Evolutionary conservation across 2,113 vertebrate species (phyloP).

Genomic region (Falco punctatus): DNA sequence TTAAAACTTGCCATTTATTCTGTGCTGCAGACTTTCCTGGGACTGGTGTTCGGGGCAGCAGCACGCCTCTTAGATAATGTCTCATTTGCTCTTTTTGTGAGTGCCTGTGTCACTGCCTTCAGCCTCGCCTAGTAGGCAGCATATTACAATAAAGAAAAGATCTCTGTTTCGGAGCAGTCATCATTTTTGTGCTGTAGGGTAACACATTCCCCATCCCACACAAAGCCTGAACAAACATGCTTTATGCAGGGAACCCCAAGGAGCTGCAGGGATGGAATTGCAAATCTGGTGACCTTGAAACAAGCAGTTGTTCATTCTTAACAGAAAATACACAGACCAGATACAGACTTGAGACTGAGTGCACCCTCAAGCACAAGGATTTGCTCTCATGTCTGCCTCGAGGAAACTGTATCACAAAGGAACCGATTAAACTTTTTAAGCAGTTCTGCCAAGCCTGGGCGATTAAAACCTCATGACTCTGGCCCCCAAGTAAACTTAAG

Average conservation of each 20-base stretch:
- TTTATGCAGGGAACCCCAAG: slow-evolving; percentile 27
- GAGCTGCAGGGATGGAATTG: slow-evolving; percentile 12
- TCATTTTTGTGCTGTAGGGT: slow-evolving; percentile 20
- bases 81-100: slow-evolving; percentile 20
- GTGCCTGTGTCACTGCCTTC: background rate
- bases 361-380: background rate
- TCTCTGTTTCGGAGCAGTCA: slow-evolving; percentile 37
- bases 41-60: background rate
- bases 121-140: background rate
- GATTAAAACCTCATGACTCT: background rate
- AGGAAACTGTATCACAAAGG: background rate
- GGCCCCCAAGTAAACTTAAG: background rate
- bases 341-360: background rate
- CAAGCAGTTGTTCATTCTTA: background rate
- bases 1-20: background rate
- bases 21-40: background rate
- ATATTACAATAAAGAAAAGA: slow-evolving; percentile 7
- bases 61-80: background rate
- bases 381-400: background rate
- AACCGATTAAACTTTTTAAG: background rate
- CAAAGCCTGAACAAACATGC: slow-evolving; percentile 53
- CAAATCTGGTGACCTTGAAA: slow-evolving; percentile 41
- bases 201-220: slow-evolving; percentile 48
- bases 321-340: background rate
- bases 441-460: background rate